phyloP scores from a whole-genome alignment of 2,888 invertebrate genomes.

The Heteropelma amictum region DNA sequence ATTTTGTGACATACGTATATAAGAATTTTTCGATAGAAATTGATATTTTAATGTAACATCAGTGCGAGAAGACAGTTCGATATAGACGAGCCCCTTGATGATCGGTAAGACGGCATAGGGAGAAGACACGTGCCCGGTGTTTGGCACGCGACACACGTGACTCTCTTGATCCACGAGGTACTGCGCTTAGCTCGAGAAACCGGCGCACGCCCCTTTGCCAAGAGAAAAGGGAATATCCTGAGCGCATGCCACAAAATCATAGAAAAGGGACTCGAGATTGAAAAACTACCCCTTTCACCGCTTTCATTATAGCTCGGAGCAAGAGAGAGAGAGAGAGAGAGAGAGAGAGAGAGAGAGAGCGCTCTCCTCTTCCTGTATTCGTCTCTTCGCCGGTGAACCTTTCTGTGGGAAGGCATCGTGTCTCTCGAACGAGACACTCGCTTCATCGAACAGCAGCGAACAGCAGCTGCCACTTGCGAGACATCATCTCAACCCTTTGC shows the following conservation, averaged over 20 bases:
- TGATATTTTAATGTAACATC: too few relatives aligned
- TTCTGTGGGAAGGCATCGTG: constrained; percentile 5
- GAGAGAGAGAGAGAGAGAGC: background rate
- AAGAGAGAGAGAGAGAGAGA: too few relatives aligned
- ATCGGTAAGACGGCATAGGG: background rate
- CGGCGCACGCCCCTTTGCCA: constrained; percentile 4
- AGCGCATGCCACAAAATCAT: background rate
- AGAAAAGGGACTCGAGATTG: constrained; percentile 22
- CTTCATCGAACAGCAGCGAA: constrained; percentile 2
- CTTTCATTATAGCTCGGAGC: constrained; percentile 25
- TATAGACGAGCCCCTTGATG: background rate
- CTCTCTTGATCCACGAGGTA: constrained; percentile 48
- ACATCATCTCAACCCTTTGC: constrained; percentile 50
- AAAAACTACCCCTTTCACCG: constrained; percentile 30
- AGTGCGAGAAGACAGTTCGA: background rate
- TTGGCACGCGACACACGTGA: constrained; percentile 58
- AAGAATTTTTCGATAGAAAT: too few relatives aligned
- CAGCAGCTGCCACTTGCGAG: constrained; percentile 42
- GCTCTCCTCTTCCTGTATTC: constrained; percentile 28
- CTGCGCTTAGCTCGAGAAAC: background rate
- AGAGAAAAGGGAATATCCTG: constrained; percentile 9
- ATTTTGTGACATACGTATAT: too few relatives aligned
- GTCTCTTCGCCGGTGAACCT: constrained; percentile 5
- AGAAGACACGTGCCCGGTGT: constrained; percentile 29
- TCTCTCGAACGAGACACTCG: constrained; percentile 19